Percentiles rank a stretch among this genome's conserved stretches.
phyloP scores from a whole-genome alignment of 2,113 vertebrate species.

The Aspidoscelis tigris region DNA sequence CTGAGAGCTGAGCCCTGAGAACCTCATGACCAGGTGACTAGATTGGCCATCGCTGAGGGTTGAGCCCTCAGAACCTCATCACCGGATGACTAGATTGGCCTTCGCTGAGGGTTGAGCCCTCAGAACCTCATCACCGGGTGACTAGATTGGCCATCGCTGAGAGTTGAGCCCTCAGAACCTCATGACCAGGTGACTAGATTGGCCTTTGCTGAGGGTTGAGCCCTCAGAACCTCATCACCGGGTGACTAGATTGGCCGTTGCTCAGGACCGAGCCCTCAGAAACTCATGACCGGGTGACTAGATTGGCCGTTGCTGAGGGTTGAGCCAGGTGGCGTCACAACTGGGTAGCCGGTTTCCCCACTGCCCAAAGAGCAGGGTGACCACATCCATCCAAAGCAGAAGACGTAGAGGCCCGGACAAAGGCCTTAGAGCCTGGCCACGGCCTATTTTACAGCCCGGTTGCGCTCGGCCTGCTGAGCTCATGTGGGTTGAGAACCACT shows the following conservation, averaged over 20 bases:
- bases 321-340: neutral
- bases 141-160: neutral
- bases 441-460: slow-evolving; percentile 35
- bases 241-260: neutral
- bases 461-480: neutral
- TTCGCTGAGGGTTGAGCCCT: neutral
- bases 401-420: neutral
- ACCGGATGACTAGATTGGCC: neutral
- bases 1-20: neutral
- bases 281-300: neutral
- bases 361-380: neutral
- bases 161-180: too few relatives aligned
- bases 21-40: neutral
- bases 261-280: neutral
- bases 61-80: too few relatives aligned
- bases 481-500: slow-evolving; percentile 19
- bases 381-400: neutral
- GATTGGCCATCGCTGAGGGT: too few relatives aligned
- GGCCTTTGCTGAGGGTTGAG: neutral
- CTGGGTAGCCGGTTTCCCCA: neutral
- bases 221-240: too few relatives aligned
- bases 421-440: neutral
- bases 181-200: neutral
- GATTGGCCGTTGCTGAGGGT: neutral
- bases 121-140: too few relatives aligned